Conservation (phyloP, 2,888 invertebrate species). For the Metellina segmentata region DNA sequence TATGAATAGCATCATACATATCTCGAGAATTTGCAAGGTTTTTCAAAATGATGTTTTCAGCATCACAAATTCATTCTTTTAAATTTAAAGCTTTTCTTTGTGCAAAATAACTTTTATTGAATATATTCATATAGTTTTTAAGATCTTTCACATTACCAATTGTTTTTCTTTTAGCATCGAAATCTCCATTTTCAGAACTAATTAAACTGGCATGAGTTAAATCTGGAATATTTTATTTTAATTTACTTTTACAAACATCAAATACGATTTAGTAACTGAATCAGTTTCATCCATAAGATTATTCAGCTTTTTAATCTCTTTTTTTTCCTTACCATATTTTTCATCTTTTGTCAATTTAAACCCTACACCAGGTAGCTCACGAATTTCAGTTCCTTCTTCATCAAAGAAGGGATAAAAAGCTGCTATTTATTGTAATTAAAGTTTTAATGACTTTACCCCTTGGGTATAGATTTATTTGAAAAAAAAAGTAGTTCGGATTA, state of each 20-base stretch:
- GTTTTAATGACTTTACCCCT: constrained; percentile 30
- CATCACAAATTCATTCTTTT: neutral
- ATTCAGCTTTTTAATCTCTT: neutral
- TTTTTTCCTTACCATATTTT: constrained; percentile 17
- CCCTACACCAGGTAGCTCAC: constrained; percentile 16
- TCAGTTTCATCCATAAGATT: neutral
- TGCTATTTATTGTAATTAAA: neutral
- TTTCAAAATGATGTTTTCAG: neutral
- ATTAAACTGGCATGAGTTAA: neutral
- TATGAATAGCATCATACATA: neutral
- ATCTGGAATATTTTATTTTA: neutral
- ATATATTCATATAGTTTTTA: neutral
- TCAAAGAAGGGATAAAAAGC: neutral
- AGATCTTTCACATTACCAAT: neutral
- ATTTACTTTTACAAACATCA: neutral
- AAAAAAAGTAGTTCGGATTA: too few relatives aligned
- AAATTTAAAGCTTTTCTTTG: neutral
- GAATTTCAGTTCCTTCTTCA: neutral
- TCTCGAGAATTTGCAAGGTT: neutral
- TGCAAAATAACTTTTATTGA: neutral
- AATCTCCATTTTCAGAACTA: neutral
- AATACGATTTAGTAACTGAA: neutral
- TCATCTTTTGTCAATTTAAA: constrained; percentile 23
- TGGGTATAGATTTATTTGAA: too few relatives aligned
- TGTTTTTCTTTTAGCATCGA: neutral